Evolutionary conservation across 2,113 vertebrate genomes (phyloP).

Genomic region (Chlorodrepanis virens): DNA sequence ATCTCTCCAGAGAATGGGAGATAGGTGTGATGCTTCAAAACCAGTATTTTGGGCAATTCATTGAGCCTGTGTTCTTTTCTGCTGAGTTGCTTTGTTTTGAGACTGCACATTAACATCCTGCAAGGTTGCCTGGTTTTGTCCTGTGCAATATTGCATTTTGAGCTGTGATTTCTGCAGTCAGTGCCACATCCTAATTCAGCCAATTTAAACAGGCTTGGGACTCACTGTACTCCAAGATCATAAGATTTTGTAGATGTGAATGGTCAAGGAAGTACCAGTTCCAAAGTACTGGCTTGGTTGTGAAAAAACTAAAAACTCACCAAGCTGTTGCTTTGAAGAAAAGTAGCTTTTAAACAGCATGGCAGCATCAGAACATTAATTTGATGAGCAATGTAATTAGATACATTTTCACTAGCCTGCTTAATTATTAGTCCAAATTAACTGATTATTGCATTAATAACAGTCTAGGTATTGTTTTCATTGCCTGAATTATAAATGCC

Average conservation of each 20-base stretch:
- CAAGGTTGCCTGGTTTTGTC: background rate
- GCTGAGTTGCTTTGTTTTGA: background rate
- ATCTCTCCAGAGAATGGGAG: background rate
- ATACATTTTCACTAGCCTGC: background rate
- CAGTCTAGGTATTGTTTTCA: background rate
- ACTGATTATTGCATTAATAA: background rate
- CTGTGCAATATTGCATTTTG: accelerated
- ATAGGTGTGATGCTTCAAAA: background rate
- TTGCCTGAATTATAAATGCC: background rate
- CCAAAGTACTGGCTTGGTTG: background rate
- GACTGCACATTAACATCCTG: background rate
- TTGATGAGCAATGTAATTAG: background rate
- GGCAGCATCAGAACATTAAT: background rate
- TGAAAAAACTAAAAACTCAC: background rate
- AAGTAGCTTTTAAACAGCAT: background rate
- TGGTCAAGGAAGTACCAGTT: background rate
- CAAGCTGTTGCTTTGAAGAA: background rate
- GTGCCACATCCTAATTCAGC: background rate
- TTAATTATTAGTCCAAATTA: background rate
- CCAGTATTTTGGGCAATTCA: background rate
- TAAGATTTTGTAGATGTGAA: background rate
- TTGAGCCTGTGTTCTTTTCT: background rate
- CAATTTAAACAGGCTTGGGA: background rate
- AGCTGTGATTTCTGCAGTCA: background rate
- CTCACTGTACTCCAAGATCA: background rate